Base-by-base conservation (phyloP, 2,113 vertebrate species). In the Triplophysa rosa region DNA sequence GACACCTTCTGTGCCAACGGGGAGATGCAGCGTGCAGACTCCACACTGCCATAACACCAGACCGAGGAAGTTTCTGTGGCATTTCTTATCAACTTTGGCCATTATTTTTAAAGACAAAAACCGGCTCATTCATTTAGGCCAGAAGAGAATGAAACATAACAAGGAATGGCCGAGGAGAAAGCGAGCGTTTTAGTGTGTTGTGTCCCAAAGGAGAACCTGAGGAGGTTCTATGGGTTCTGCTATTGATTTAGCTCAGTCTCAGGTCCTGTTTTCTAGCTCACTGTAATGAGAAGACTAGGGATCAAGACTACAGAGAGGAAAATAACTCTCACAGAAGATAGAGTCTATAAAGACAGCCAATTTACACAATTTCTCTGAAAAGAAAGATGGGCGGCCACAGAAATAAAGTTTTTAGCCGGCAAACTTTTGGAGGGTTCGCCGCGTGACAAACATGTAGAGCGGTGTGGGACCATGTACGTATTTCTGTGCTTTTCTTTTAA, bases 291-390 rank as follows among this genome's bases (percentile, higher is more conserved):
- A 85, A 76, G 70, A 64, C 49, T 75, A 68, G 72, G 73, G 64
- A 83, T 37, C 29, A 62, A 83, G 21, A 42, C 47, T 63, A 69
- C 73, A 83, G 80, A 77, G 66, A 42, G 68, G 23, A 76, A 84
- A 84, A 81, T 70, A 80, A 81, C 63, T 72, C 33, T 37, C 26
- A 71, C 49, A 80, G 76, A 56, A 80, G 80, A 67, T 70, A 37
- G 64, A 54, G 59, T 64, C 84, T 77, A 77, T 85, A 80, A 78
- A 85, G 74, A 67, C 67, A 82, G 78, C 68, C 80, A 80, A 80
- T 85, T 85, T 83, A 80, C 75, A 80, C 75, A 45, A 59, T 29
- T 84, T 67, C 62, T 64, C 56, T 73, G 11, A 59, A 76, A 75
- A 69, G 67, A 73, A 79, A 79, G 49, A 75, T 77, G 23, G 45